Evolutionary conservation across 2,113 vertebrate genomes (phyloP), one percentile per base, ranked within the genome.

Genomic region (Rhabdornis inornatus): DNA sequence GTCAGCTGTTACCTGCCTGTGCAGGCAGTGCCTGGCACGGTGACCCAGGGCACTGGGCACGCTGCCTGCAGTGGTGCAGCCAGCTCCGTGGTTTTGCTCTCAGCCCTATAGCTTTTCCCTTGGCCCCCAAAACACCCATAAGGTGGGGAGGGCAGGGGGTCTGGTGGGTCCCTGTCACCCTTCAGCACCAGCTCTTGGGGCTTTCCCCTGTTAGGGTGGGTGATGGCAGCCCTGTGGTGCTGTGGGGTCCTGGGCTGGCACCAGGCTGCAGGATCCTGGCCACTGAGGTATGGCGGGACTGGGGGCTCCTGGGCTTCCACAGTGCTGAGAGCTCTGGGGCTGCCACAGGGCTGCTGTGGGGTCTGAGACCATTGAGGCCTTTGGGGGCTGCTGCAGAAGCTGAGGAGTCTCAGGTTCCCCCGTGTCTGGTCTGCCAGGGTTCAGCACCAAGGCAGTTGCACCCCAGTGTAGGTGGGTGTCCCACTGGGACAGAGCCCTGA

Each of bases 221-320:
- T 74, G 66, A 6, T 39, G 63, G 47, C 57, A 71, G n/a, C n/a
- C 57, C 74, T 14, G 6, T 3, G 42, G 37, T 37, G 40, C 59
- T 6, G 4, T 13, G 30, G 13, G 22, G 37, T 42, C n/a, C 57
- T 5, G 4, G 64, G 45, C 59, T 87, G 88, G 69, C 4, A 5
- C 31, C 0, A 5, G 50, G 22, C 57, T 82, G 25, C 0, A 23
- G 65, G 33, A 70, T 60, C 69, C 52, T 59, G 82, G 5, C n/a
- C 15, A 7, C 22, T 5, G 33, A 1, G 9, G 7, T 33, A 0
- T 52, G 1, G 20, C 6, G 27, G 63, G 31, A 4, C 47, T 61
- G 77, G n/a, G 56, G 39, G 19, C 21, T 86, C 20, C 25, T n/a
- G 23, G 37, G 33, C 55, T 83, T 61, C 77, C 42, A 3, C 4